Evolutionary conservation across 2,797 vertebrate genomes (phyloP).

Genomic region (Sternotherus odoratus): DNA sequence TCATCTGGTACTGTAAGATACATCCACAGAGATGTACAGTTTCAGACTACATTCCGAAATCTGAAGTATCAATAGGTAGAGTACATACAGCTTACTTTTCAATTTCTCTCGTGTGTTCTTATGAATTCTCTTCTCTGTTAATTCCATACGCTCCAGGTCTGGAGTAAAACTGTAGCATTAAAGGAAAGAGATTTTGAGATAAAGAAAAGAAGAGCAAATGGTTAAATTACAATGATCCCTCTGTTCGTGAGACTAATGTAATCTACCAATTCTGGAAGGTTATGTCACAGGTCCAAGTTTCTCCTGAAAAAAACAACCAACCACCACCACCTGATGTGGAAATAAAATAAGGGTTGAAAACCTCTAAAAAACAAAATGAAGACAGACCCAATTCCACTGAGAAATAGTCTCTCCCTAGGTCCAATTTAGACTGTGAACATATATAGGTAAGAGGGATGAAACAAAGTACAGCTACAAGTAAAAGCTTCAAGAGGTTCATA

Average conservation of each 20-base stretch:
- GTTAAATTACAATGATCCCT: not conserved
- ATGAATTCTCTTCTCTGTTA: not conserved
- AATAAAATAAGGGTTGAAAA: not conserved
- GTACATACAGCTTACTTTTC: not conserved
- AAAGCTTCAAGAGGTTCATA: not conserved
- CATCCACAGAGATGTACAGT: not conserved
- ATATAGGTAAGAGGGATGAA: not conserved
- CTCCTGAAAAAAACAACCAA: not conserved
- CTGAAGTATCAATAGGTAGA: not conserved
- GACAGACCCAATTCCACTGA: not conserved
- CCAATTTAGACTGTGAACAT: not conserved
- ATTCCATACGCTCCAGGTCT: not conserved
- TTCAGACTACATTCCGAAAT: not conserved
- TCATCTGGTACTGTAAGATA: not conserved
- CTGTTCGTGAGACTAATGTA: not conserved
- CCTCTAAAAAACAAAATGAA: not conserved
- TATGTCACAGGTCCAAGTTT: not conserved
- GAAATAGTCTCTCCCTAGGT: not conserved
- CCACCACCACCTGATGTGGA: not conserved
- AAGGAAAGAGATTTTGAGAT: not conserved
- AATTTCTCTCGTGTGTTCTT: not conserved
- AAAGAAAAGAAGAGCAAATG: not conserved
- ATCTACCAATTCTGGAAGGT: too few relatives aligned
- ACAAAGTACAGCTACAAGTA: accelerated
- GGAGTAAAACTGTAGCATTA: not conserved